Base-by-base conservation (phyloP, 1,140 invertebrate species). In the Hesperophylax magnus region DNA sequence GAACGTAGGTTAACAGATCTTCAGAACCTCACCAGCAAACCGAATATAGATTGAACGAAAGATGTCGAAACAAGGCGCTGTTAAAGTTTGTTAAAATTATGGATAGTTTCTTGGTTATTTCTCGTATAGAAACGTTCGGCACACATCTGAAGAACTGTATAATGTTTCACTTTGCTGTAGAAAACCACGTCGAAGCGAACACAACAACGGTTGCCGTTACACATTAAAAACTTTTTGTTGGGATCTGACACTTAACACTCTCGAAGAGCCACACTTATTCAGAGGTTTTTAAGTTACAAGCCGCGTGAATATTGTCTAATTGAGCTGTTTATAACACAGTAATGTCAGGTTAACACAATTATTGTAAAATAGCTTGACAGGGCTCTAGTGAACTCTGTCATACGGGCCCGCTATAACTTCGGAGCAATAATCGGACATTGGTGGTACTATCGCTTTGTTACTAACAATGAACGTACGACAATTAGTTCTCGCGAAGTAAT, bases 71-170 rank as follows among this genome's bases (percentile, higher is more conserved):
- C 20, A 34, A 78, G 31, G 56, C 80, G 47, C 71, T 78, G 89
- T 90, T 90, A 90, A 89, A 90, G 89, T 89, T 90, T 90, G 89
- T 90, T 90, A 83, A 90, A 90, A 86, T 90, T 90, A 82, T 90
- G 89, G 86, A 90, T 90, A 88, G 89, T 89, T 87, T 90, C 89
- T 89, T 88, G 89, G 87, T 90, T 89, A 88, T 87, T 87, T 87
- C 89, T 89, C 84, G 88, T 89, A 87, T 90, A 90, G 86, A 90
- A 89, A 84, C 89, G 88, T 89, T 90, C 89, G 87, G 88, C 89
- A 89, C 89, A 89, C 89, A 90, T 90, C 87, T 90, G 89, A 88
- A 89, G 88, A 89, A 89, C 88, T 87, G 89, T 88, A 86, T 90
- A 90, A 86, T 89, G 89, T 87, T 87, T 89, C 87, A 74, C 65